Percentiles rank a stretch among this genome's conserved stretches.
Conservation (phyloP, 1,140 invertebrate genomes). For the Macrobrachium rosenbergii region DNA sequence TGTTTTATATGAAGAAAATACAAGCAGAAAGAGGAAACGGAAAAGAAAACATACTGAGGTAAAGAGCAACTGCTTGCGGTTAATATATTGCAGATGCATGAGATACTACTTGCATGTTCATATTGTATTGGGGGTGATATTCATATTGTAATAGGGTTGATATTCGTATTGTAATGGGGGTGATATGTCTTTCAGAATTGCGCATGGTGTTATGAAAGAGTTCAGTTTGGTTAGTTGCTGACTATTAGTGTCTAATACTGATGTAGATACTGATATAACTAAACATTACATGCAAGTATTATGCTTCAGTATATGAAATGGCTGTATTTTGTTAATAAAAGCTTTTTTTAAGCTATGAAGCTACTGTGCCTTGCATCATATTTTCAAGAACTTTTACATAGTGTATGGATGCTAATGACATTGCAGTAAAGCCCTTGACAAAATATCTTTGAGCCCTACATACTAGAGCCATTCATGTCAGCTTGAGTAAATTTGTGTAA, state of each 20-base stretch:
- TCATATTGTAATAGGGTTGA: too few species aligned
- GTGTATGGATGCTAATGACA: too few species aligned
- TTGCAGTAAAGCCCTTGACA: too few species aligned
- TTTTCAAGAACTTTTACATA: too few species aligned
- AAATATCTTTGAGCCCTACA: too few species aligned
- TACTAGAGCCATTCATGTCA: too few species aligned
- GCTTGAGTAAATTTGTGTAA: too few species aligned
- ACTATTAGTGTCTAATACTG: too few species aligned
- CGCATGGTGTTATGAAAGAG: too few species aligned
- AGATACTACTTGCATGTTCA: not conserved
- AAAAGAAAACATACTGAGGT: conserved; percentile 60
- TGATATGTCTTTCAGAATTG: not conserved
- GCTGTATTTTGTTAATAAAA: not conserved
- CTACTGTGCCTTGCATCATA: too few species aligned
- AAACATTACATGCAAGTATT: too few species aligned
- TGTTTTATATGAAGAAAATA: conserved; percentile 53
- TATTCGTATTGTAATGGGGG: not conserved
- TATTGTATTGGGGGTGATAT: not conserved
- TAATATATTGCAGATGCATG: not conserved
- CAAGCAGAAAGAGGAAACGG: conserved; percentile 47
- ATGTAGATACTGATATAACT: too few species aligned
- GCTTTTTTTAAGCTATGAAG: not conserved
- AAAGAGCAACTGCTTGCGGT: not conserved
- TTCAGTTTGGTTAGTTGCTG: not conserved
- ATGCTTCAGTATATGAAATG: not conserved